Percentiles rank a stretch among this genome's conserved stretches.
These are phyloP conservation scores for Leptinotarsa lineolata DNA, from an alignment of 1,140 invertebrate species.

Conservation along the genomic window DNA sequence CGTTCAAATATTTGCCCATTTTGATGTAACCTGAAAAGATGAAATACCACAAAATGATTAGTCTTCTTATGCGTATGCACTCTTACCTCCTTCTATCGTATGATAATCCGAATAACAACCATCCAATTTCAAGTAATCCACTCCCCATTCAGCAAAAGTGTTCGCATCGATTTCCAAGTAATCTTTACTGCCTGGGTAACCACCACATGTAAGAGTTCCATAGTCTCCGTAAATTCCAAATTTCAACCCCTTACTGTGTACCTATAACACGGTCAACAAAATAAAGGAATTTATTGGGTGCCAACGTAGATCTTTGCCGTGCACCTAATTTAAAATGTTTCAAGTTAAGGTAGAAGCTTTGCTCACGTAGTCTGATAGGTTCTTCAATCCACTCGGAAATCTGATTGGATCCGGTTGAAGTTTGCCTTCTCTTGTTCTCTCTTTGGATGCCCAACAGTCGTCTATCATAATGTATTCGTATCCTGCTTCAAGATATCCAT, in stretches of 20 bases:
- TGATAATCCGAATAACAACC: conserved; percentile 76
- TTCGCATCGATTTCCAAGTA: conserved; percentile 78
- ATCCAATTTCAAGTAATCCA: conserved; percentile 90
- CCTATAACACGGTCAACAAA: conserved; percentile 57
- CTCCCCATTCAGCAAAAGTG: conserved; percentile 85
- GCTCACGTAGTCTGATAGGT: conserved; percentile 80
- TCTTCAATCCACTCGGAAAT: conserved; percentile 84
- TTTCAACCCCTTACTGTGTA: conserved; percentile 79
- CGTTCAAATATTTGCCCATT: conserved; percentile 64
- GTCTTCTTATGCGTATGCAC: not conserved
- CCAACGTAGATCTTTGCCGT: no score
- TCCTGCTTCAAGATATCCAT: conserved; percentile 79
- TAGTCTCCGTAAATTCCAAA: conserved; percentile 90
- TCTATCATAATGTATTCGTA: conserved; percentile 88
- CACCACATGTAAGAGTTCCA: conserved; percentile 80
- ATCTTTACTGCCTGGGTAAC: conserved; percentile 81
- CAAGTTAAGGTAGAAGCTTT: no score
- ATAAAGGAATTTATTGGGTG: not conserved
- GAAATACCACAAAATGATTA: not conserved
- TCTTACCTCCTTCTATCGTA: conserved; percentile 61
- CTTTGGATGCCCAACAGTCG: conserved; percentile 83
- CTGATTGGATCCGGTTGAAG: conserved; percentile 74
- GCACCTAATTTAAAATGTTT: no score
- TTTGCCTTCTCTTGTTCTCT: conserved; percentile 67
- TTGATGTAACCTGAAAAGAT: conserved; percentile 46